These are phyloP conservation scores for Meteorus sp. DNA, from an alignment of 1,140 invertebrate species.

Conservation along the genomic window DNA sequence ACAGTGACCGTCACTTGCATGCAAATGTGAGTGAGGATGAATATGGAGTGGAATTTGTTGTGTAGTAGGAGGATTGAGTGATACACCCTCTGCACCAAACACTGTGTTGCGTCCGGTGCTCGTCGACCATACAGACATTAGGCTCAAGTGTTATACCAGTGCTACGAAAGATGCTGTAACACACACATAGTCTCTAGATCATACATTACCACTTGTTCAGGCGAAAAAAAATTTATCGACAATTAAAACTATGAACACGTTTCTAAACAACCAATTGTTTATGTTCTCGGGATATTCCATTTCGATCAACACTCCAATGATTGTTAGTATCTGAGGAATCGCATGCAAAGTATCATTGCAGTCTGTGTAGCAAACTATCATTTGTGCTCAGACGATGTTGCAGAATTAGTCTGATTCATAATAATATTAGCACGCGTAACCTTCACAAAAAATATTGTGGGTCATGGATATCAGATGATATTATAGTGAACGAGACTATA, in stretches of 20 bases:
- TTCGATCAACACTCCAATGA: too few species aligned
- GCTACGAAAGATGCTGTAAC: constrained; percentile 35
- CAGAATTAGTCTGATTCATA: neutral
- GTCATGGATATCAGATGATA: neutral
- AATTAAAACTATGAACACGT: too few species aligned
- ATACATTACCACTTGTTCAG: neutral
- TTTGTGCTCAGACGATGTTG: too few species aligned
- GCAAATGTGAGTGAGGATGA: constrained; percentile 47
- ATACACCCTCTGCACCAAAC: constrained; percentile 48
- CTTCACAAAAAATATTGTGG: neutral
- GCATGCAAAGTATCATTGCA: too few species aligned
- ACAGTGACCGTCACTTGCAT: constrained; percentile 50
- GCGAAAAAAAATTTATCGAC: too few species aligned
- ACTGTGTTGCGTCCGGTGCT: constrained; percentile 57
- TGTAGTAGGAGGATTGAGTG: constrained; percentile 35
- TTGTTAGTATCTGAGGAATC: too few species aligned
- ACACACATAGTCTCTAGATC: neutral
- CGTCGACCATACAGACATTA: constrained; percentile 59
- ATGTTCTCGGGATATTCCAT: too few species aligned
- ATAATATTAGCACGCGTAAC: neutral
- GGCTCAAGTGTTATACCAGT: constrained; percentile 38
- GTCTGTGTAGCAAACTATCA: too few species aligned
- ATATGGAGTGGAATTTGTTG: constrained; percentile 45
- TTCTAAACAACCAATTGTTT: too few species aligned
- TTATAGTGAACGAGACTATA: neutral